Evolutionary conservation across 2,797 vertebrate genomes (phyloP).

Genomic region (Falco naumanni): DNA sequence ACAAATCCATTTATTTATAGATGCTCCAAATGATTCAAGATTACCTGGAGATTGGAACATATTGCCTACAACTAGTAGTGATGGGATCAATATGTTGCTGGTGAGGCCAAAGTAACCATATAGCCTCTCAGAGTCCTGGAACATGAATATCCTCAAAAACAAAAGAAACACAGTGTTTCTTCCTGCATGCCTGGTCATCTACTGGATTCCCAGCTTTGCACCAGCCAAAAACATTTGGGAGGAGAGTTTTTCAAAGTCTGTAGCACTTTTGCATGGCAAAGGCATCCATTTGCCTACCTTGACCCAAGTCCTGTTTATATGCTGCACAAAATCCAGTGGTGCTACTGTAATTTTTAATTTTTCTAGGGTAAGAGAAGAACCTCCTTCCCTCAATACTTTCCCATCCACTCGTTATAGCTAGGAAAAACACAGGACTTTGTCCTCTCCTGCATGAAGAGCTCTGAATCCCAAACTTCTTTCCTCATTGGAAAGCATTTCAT

Average conservation of each 20-base stretch:
- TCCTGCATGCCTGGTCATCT: neutral
- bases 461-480: neutral
- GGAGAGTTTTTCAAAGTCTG: neutral
- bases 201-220: neutral
- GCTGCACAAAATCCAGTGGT: neutral
- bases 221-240: neutral
- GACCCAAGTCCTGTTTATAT: neutral
- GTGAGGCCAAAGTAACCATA: neutral
- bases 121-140: neutral
- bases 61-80: neutral
- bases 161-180: neutral
- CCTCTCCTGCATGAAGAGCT: neutral
- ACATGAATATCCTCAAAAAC: neutral
- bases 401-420: fast-evolving
- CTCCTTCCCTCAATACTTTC: neutral
- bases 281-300: neutral
- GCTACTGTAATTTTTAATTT: neutral
- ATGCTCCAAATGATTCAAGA: neutral
- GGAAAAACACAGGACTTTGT: neutral
- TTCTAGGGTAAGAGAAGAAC: neutral
- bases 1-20: neutral
- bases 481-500: neutral
- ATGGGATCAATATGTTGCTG: neutral
- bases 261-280: neutral
- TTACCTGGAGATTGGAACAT: neutral